These are phyloP conservation scores for Pseudomyrmex pallidus DNA, from an alignment of 1,140 invertebrate genomes.

Conservation along the genomic window DNA sequence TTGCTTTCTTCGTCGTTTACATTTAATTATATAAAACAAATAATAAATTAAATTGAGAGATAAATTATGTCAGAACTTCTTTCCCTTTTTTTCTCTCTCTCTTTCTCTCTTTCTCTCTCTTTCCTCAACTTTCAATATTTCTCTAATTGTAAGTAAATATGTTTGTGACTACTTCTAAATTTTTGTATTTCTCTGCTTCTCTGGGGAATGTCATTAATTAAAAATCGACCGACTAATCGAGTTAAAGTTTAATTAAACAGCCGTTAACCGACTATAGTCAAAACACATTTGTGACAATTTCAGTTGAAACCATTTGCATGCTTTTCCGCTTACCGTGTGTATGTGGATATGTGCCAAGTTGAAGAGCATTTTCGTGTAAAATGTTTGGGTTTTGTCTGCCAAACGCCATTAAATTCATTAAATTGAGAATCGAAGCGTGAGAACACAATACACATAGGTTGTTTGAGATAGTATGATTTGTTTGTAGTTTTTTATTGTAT, in stretches of 20 bases:
- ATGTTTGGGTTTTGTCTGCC: constrained; percentile 3
- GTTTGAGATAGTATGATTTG: not conserved
- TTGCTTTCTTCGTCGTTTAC: not conserved
- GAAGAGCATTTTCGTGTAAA: constrained; percentile 60
- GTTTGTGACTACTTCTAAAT: too few relatives aligned
- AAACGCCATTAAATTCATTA: constrained; percentile 46
- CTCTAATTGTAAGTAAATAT: too few relatives aligned
- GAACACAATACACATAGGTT: not conserved
- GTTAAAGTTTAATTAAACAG: constrained; percentile 12
- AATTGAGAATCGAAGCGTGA: constrained; percentile 7
- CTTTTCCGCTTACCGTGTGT: constrained; percentile 1
- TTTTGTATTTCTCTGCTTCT: too few relatives aligned
- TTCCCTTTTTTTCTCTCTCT: too few relatives aligned
- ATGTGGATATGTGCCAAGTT: constrained; percentile 45
- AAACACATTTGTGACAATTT: constrained; percentile 17
- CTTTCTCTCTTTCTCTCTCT: too few relatives aligned
- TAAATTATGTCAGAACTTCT: too few relatives aligned
- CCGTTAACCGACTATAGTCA: not conserved
- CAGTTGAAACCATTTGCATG: constrained; percentile 57
- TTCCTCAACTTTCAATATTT: too few relatives aligned
- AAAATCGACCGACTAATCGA: not conserved
- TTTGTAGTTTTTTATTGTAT: constrained; percentile 1
- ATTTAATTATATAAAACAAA: too few relatives aligned
- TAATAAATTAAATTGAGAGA: too few relatives aligned
- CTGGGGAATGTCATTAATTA: not conserved